Evolutionary conservation across 2,113 vertebrate species (phyloP).

Genomic region (Chamaea fasciata): DNA sequence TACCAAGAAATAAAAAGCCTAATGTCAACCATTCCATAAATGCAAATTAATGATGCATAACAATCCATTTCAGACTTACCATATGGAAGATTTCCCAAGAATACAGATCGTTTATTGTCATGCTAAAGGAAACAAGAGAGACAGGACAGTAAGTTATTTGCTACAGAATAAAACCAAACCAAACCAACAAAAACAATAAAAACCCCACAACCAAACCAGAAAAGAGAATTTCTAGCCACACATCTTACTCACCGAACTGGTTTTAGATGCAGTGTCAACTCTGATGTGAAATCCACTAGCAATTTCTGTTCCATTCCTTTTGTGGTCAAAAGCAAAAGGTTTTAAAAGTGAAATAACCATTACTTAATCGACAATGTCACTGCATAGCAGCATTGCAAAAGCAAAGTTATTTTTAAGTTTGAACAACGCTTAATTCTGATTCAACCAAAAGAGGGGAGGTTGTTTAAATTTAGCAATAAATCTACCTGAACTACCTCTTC

Average conservation of each 20-base stretch:
- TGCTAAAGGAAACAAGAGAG: slow-evolving; percentile 72
- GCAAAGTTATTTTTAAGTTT: background rate
- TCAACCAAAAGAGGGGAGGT: background rate
- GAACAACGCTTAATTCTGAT: background rate
- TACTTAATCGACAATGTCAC: background rate
- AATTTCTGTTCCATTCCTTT: slow-evolving; percentile 88
- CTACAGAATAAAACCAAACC: background rate
- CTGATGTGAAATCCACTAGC: slow-evolving; percentile 82
- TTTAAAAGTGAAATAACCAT: background rate
- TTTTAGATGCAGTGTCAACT: slow-evolving; percentile 81
- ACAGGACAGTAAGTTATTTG: background rate
- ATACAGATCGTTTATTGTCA: slow-evolving; percentile 86
- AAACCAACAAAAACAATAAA: background rate
- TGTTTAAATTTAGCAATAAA: background rate
- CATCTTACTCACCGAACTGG: slow-evolving; percentile 65
- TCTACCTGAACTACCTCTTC: background rate
- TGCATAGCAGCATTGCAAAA: background rate
- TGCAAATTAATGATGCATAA: background rate
- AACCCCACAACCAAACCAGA: background rate
- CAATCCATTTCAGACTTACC: slow-evolving; percentile 75
- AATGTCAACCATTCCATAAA: background rate
- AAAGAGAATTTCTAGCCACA: background rate
- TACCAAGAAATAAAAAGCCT: background rate
- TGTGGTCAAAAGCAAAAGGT: background rate
- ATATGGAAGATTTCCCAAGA: slow-evolving; percentile 91